These are phyloP conservation scores for Drosophila tanythrix DNA, from an alignment of 2,888 invertebrate genomes.

Conservation along the genomic window DNA sequence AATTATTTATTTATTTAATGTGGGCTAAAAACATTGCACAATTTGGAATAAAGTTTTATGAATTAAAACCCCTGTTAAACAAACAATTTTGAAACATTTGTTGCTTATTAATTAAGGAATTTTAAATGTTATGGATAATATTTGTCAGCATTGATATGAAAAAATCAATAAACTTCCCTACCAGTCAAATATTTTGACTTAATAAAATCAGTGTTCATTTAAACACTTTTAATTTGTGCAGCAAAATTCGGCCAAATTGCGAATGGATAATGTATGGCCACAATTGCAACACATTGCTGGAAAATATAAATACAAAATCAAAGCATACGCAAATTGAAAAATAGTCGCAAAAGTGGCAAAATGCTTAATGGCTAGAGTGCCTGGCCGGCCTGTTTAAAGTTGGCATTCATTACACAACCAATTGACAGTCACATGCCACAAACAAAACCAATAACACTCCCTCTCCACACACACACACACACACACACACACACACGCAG, in stretches of 20 bases:
- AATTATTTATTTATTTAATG: background rate
- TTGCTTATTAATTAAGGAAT: background rate
- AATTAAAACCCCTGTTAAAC: background rate
- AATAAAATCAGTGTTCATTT: slow-evolving; percentile 25
- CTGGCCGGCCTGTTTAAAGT: slow-evolving; percentile 54
- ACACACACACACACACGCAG: slow-evolving; percentile 17
- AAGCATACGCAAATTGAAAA: slow-evolving; percentile 62
- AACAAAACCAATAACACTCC: slow-evolving; percentile 59
- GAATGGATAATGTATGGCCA: slow-evolving; percentile 17
- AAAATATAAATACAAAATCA: slow-evolving; percentile 46
- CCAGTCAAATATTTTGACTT: slow-evolving; percentile 23
- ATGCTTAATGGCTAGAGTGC: slow-evolving; percentile 47
- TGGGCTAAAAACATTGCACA: background rate
- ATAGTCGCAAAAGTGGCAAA: slow-evolving; percentile 37
- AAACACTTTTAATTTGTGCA: slow-evolving; percentile 35
- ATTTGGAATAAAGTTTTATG: background rate
- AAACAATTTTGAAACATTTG: background rate
- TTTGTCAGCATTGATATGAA: background rate
- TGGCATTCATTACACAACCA: slow-evolving; percentile 62
- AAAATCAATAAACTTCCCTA: background rate
- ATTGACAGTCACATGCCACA: slow-evolving; percentile 77
- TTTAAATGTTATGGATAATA: background rate
- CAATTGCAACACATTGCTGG: slow-evolving; percentile 14
- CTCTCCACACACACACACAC: slow-evolving; percentile 13
- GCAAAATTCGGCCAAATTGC: slow-evolving; percentile 38